Percentiles rank a stretch among this genome's conserved stretches.
Evolutionary conservation across 2,797 vertebrate genomes (phyloP).

Genomic region (Siniperca undulata): DNA sequence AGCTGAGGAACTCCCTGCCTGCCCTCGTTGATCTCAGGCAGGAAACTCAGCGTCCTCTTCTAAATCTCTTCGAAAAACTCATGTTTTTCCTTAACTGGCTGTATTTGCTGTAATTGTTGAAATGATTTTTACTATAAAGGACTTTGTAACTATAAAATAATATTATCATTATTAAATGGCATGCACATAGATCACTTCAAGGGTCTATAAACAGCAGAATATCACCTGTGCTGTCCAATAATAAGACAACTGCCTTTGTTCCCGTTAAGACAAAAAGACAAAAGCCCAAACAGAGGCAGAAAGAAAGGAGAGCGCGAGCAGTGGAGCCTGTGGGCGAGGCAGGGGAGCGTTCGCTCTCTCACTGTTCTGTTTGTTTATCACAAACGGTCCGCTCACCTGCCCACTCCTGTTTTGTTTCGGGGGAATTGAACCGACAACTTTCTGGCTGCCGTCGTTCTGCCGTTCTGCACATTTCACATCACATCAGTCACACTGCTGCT

Average conservation of each 20-base stretch:
- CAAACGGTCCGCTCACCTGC: not conserved
- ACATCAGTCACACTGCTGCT: conserved; percentile 13
- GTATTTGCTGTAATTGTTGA: too few relatives aligned
- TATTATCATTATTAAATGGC: not conserved
- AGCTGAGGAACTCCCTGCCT: too few relatives aligned
- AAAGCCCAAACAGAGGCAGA: not conserved
- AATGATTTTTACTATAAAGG: too few relatives aligned
- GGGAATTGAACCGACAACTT: conserved; percentile 23
- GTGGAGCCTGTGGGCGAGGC: not conserved
- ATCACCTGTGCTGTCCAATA: not conserved
- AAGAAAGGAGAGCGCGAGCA: not conserved
- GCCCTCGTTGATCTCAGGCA: too few relatives aligned
- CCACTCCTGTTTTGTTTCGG: not conserved
- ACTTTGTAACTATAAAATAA: too few relatives aligned
- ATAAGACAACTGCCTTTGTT: not conserved
- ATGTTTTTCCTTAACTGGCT: too few relatives aligned
- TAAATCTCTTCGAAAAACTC: too few relatives aligned
- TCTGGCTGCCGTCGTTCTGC: conserved; percentile 3
- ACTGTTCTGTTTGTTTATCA: not conserved
- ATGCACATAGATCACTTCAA: not conserved
- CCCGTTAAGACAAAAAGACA: not conserved
- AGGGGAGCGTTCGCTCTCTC: not conserved
- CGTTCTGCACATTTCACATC: conserved; percentile 45
- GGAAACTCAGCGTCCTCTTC: too few relatives aligned
- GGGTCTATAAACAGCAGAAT: not conserved